These are phyloP conservation scores for Panonychus citri DNA, from an alignment of 1,140 invertebrate species.

Conservation along the genomic window DNA sequence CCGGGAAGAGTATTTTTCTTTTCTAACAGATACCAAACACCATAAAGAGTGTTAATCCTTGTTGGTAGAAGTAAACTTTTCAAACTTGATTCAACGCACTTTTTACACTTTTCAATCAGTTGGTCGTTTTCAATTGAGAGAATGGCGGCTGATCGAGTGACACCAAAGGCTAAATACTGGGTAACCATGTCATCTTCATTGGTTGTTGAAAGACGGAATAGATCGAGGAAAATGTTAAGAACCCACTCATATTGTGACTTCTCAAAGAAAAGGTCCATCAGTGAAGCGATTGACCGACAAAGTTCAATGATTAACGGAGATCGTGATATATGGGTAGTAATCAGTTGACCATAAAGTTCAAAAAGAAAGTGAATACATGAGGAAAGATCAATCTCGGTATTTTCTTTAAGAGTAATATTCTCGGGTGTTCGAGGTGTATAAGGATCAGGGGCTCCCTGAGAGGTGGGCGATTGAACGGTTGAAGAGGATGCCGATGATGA, in stretches of 20 bases:
- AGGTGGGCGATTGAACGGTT: neutral
- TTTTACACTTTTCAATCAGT: conserved; percentile 31
- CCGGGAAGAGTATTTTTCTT: conserved; percentile 15
- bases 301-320: conserved; percentile 38
- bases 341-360: conserved; percentile 52
- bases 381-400: conserved; percentile 39
- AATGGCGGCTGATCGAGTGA: conserved; percentile 41
- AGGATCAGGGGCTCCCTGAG: neutral
- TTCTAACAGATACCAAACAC: conserved; percentile 49
- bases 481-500: neutral
- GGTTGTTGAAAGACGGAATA: conserved; percentile 33
- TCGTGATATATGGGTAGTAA: conserved; percentile 27
- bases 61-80: conserved; percentile 38
- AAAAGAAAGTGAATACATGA: conserved; percentile 64
- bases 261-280: conserved; percentile 47
- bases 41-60: conserved; percentile 41
- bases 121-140: conserved; percentile 24
- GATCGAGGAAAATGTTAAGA: conserved; percentile 37
- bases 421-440: neutral
- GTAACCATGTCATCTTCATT: conserved; percentile 42
- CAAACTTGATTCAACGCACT: conserved; percentile 35
- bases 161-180: conserved; percentile 40
- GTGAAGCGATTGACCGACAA: conserved; percentile 33
- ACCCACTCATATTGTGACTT: conserved; percentile 45
- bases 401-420: neutral